These are phyloP conservation scores for Heliconius hortense DNA, from an alignment of 2,888 invertebrate genomes.

Conservation along the genomic window DNA sequence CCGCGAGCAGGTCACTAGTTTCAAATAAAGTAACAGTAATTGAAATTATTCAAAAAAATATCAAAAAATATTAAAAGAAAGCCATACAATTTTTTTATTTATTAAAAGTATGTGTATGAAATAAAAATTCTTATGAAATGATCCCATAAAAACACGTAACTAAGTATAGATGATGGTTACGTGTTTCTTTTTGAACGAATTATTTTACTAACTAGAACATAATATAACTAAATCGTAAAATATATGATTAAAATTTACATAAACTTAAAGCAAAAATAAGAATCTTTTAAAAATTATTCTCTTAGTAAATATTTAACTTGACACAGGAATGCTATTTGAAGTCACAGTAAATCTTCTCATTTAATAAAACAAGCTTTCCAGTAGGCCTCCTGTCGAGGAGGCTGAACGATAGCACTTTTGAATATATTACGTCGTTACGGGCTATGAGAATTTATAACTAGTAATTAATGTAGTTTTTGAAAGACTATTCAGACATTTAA, in stretches of 20 bases:
- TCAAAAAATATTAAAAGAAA: no score
- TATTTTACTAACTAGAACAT: neutral
- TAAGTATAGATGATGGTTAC: no score
- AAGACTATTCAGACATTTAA: neutral
- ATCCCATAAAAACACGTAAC: no score
- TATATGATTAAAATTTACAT: neutral
- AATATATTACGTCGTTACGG: conserved; percentile 41
- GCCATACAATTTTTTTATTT: no score
- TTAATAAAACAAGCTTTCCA: conserved; percentile 47
- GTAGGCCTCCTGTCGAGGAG: conserved; percentile 44
- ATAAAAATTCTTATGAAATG: no score
- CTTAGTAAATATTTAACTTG: conserved; percentile 36
- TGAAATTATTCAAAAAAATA: no score
- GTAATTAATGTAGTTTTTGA: conserved; percentile 25
- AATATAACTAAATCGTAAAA: neutral
- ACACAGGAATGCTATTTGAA: conserved; percentile 37
- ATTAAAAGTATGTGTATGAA: no score
- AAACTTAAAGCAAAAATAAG: neutral
- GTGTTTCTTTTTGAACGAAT: no score
- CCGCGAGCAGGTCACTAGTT: no score
- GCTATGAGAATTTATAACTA: conserved; percentile 45
- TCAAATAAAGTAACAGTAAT: no score
- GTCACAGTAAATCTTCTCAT: conserved; percentile 41
- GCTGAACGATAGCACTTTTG: conserved; percentile 44
- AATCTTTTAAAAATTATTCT: conserved; percentile 12